phyloP scores from a whole-genome alignment of 2,888 invertebrate species.

The Oscheius sp. region DNA sequence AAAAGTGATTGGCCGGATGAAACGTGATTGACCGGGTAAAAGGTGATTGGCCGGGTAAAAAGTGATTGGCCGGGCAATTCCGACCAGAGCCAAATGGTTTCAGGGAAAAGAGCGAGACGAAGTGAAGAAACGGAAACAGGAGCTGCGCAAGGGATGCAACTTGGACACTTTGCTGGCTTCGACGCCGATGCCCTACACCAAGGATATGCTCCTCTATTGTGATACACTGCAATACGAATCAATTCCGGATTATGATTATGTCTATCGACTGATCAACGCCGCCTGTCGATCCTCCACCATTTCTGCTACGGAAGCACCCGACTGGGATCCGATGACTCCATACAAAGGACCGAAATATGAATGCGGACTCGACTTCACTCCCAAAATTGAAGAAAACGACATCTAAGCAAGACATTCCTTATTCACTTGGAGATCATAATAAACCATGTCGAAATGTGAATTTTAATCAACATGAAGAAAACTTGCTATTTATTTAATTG shows the following conservation, averaged over 20 bases:
- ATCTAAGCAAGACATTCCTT: not conserved
- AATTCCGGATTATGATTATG: constrained; percentile 53
- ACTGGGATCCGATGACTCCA: constrained; percentile 44
- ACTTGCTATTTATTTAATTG: no score
- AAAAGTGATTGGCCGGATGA: no score
- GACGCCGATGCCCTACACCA: constrained; percentile 34
- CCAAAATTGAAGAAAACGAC: constrained; percentile 22
- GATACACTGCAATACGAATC: constrained; percentile 42
- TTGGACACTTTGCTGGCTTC: constrained; percentile 4
- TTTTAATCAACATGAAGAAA: no score
- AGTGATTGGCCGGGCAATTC: no score
- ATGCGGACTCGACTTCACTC: constrained; percentile 37
- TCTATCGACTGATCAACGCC: constrained; percentile 28
- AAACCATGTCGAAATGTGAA: no score
- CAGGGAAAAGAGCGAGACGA: constrained; percentile 39
- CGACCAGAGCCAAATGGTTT: no score
- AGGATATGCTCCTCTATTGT: constrained; percentile 40
- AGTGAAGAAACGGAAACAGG: constrained; percentile 33
- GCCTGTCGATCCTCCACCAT: constrained; percentile 13
- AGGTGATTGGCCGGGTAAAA: no score
- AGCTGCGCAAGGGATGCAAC: constrained; percentile 35
- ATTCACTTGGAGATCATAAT: no score
- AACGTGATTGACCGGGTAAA: no score
- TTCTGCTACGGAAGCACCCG: constrained; percentile 15
- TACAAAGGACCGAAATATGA: constrained; percentile 48